Evolutionary conservation across 2,797 vertebrate genomes (phyloP), one percentile per base, ranked within the genome.

Genomic region (Carduelis carduelis): DNA sequence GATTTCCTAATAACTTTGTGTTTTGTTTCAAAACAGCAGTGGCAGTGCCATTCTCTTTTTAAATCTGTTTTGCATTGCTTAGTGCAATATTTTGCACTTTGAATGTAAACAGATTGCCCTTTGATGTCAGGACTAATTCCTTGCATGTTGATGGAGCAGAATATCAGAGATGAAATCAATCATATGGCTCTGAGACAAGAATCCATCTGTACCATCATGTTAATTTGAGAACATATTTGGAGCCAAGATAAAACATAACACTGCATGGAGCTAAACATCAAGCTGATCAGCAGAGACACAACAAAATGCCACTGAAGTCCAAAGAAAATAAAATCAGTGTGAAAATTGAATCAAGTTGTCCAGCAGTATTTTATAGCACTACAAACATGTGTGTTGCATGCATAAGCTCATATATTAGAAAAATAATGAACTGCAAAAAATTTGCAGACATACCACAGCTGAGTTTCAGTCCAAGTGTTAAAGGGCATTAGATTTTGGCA

Each of bases 121-220:
- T 92, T 96, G 92, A 95, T 94, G 91, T 95, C 71, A 92, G 71
- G 71, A 88, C 82, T 92, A 93, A 87, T 92, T 93, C 81, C 52
- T 89, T 82, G 78, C 81, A 93, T 89, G 81, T 95, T 92, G 95
- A 93, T 89, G 44, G 78, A 89, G 68, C 91, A 87, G 71, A 96
- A 70, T 96, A 96, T 91, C 64, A 93, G 86, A 92, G 87, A 92
- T 39, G 9, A 94, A 95, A 96, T 96, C 95, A 94, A 95, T 96
- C 95, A 95, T 89, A 93, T 66, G 81, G 87, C 87, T 92, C 56
- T 37, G 44, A 92, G 87, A 96, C 83, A 89, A 94, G 93, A 93
- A 91, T 83, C 87, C 81, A 93, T 94, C 93, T 96, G 89, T 84
- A 95, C 89, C 77, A 89, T 66, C 81, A 70, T 66, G 71, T 68